These are phyloP conservation scores for Esox lucius DNA, from an alignment of 2,797 vertebrate genomes.

Conservation along the genomic window DNA sequence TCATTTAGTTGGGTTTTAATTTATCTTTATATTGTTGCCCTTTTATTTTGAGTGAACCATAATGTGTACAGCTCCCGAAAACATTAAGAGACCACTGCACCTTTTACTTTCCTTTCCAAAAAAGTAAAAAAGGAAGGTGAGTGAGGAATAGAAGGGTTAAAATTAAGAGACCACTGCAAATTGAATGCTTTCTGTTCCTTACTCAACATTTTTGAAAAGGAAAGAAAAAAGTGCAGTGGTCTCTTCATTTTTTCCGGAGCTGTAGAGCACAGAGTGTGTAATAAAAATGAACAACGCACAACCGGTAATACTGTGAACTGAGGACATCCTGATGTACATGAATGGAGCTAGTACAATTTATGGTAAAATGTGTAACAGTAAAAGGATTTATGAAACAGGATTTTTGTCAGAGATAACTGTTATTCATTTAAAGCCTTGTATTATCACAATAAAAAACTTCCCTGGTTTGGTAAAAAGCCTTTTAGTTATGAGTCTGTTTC, in stretches of 20 bases:
- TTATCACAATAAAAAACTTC: constrained; percentile 12
- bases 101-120: no score
- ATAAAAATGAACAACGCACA: background rate
- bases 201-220: no score
- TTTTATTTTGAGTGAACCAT: background rate
- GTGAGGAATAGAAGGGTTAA: no score
- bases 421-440: background rate
- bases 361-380: background rate
- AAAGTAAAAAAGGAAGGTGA: no score
- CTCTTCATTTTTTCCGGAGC: no score
- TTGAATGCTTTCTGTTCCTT: no score
- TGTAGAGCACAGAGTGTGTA: background rate
- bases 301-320: background rate
- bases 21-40: background rate
- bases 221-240: no score
- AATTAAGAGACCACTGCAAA: no score
- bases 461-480: background rate
- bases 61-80: background rate
- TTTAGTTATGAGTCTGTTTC: constrained; percentile 21
- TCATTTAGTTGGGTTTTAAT: no score
- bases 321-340: background rate
- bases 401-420: background rate
- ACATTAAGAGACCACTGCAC: no score
- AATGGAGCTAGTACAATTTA: background rate
- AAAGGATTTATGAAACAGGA: background rate